Evolutionary conservation across 2,113 vertebrate species (phyloP), one percentile per base, ranked within the genome.

Genomic region (Cheirogaleus medius): DNA sequence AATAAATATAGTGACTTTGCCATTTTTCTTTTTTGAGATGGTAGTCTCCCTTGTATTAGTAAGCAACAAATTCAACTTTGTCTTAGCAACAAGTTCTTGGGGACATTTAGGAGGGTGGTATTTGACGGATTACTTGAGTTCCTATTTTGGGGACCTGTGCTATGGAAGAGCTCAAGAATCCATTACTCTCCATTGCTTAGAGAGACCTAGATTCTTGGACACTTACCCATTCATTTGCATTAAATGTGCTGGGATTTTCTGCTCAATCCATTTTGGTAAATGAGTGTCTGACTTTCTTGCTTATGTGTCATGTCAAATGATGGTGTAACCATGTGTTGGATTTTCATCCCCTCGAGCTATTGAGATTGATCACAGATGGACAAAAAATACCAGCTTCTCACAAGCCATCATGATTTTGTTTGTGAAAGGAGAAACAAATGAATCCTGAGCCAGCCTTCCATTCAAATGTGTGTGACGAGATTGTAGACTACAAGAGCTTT

Each of bases 381-480:
- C 82, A 91, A 91, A 91, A 97, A 96, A 92, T 82, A 93, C 80
- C 77, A 97, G 95, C 44, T 96, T 97, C 76, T 97, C 93, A 96
- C 91, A 94, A 95, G 85, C 78, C 54, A 80, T 94, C 94, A 96
- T 89, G 91, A 95, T 91, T 95, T 91, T 95, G 94, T 96, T 94
- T 98, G 95, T 97, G 96, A 97, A 98, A 97, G 90, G 54, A 97
- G 96, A 97, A 98, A 88, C 86, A 96, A 92, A 97, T 76, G 82
- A 69, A 69, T 68, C 90, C 86, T 69, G 91, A 96, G 82, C 81
- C 95, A 98, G 88, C 42, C 73, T 95, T 91, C 77, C 78, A 93
- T 77, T 93, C 60, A 95, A 96, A 82, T 95, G 49, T 89, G 54
- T 90, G 13, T 83, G 63, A 88, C 86, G 89, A 92, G 78, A 86